A percentile compares a stretch with the other conserved stretches of the same genome.
Evolutionary conservation across 2,888 invertebrate species (phyloP).

Genomic region (Copidosoma aretas): DNA sequence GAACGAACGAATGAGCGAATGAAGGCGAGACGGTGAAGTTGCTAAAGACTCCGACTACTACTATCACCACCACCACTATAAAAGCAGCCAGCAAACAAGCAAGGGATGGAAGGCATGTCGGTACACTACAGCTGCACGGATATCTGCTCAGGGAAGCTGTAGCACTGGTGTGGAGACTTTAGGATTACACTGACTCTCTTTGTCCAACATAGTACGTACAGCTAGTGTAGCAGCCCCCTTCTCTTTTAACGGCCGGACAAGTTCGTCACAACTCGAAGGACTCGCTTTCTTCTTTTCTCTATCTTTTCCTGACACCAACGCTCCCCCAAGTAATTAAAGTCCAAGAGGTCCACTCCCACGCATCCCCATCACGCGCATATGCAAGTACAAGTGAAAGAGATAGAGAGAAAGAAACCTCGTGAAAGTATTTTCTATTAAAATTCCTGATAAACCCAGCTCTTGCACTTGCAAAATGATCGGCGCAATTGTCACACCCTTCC

Average conservation of each 20-base stretch:
- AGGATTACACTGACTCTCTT: too few species aligned
- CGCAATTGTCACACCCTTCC: constrained; percentile 45
- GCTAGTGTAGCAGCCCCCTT: too few species aligned
- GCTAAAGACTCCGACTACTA: too few species aligned
- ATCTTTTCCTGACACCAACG: not conserved
- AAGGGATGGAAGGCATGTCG: not conserved
- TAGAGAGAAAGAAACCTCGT: constrained; percentile 45
- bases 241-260: too few species aligned
- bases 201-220: too few species aligned
- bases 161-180: too few species aligned
- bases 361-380: constrained; percentile 44
- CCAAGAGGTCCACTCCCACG: constrained; percentile 30
- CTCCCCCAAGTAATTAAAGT: constrained; percentile 55
- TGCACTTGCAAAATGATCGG: constrained; percentile 56
- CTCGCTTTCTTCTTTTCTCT: constrained; percentile 29
- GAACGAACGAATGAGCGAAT: too few species aligned
- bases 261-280: too few species aligned
- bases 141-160: not conserved
- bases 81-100: not conserved
- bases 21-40: too few species aligned
- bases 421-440: constrained; percentile 61
- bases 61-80: too few species aligned
- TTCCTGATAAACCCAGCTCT: constrained; percentile 55
- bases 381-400: constrained; percentile 2
- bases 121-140: not conserved